Base-by-base conservation (phyloP, 2,888 invertebrate genomes). In the Watsonalla cultraria region DNA sequence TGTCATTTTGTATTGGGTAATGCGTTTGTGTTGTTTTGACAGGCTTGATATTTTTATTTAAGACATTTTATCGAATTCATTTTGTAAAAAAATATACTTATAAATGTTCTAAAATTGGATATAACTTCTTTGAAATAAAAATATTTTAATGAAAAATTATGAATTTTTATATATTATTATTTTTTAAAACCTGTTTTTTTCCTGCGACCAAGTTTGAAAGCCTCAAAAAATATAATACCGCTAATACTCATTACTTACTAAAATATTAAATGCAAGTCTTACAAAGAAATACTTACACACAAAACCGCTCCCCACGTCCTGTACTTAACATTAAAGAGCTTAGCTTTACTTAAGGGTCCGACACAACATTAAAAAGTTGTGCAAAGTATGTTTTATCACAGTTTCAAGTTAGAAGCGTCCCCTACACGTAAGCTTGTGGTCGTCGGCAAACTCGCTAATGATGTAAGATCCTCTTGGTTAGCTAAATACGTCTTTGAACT, bases 321-420 rank as follows among this genome's bases (percentile, higher is more conserved):
- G 14, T 68, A 72, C 72, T 72, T 70, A 70, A 74, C 80, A 79
- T 82, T 80, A 82, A 81, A 79, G 60, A 81, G 84, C 85, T 83
- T 80, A 79, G 75, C 74, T 78, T 75, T 73, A 80, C 77, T 81
- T 79, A 80, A 77, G 70, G 76, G 75, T 78, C 74, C 72, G 78
- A 70, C 72, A 77, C 73, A 76, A 76, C 84, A 85, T 87, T 88
- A 84, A 85, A 87, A 88, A 87, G 80, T 87, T 87, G 71, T 63
- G 66, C 80, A 79, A 84, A 86, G 82, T 80, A 82, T 80, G 81
- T 86, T 86, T 87, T 86, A 87, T 84, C 82, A 78, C 82, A 79
- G 80, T 83, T 82, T 78, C 72, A 81, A 82, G 84, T 82, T 80
- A 51, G 64, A 70, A 78, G 76, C 76, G 82, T 73, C 67, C 71